Evolutionary conservation across 1,140 invertebrate species (phyloP).

Genomic region (Helicoverpa zea): DNA sequence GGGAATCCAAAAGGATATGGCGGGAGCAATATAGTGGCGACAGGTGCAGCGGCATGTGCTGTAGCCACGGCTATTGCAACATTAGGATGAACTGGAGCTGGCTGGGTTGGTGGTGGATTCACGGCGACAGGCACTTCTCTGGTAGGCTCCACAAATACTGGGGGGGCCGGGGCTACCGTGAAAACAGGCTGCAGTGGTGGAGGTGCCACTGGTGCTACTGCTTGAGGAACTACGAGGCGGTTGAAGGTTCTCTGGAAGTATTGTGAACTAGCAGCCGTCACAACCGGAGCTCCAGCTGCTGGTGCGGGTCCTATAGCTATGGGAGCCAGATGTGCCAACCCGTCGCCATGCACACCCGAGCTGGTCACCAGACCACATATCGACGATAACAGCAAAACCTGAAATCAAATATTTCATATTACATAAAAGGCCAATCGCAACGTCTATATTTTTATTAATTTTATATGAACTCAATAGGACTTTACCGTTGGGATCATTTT

Average conservation of each 20-base stretch:
- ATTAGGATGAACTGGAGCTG: constrained; percentile 68
- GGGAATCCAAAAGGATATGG: constrained; percentile 80
- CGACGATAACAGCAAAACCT: constrained; percentile 69
- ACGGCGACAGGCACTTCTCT: constrained; percentile 51
- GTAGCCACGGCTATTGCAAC: constrained; percentile 80
- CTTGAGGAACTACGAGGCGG: constrained; percentile 80
- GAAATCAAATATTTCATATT: constrained; percentile 53
- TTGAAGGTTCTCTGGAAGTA: constrained; percentile 90
- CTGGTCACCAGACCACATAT: constrained; percentile 63
- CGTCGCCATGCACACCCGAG: constrained; percentile 61
- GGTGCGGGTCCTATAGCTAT: constrained; percentile 49
- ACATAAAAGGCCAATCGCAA: neutral
- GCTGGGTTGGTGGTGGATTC: constrained; percentile 55
- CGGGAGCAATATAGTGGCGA: constrained; percentile 77
- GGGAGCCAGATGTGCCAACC: neutral
- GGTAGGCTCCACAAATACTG: constrained; percentile 57
- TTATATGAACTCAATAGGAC: constrained; percentile 47
- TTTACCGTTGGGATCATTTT: constrained; percentile 77
- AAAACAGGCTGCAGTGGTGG: constrained; percentile 54
- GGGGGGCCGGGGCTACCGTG: constrained; percentile 56
- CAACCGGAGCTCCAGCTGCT: constrained; percentile 78
- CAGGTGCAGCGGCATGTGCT: constrained; percentile 78
- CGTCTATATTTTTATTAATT: constrained; percentile 4
- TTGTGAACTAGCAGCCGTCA: constrained; percentile 89
- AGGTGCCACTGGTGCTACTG: constrained; percentile 63